These are phyloP conservation scores for Notodonta ziczac DNA, from an alignment of 2,888 invertebrate genomes.

Conservation along the genomic window DNA sequence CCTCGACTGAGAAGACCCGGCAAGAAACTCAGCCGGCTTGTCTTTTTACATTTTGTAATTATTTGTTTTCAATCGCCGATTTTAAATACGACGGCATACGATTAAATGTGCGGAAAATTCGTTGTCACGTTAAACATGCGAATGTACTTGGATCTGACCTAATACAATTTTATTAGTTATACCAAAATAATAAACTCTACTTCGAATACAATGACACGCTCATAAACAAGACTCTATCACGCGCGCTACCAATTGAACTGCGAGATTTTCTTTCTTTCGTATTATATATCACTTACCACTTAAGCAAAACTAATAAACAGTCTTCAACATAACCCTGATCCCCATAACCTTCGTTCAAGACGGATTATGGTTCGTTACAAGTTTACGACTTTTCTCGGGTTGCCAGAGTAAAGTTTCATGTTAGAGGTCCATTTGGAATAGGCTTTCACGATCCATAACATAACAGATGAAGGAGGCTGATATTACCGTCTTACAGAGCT, in stretches of 20 bases:
- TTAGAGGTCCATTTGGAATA: constrained; percentile 55
- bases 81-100: too few species aligned
- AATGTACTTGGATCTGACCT: too few species aligned
- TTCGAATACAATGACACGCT: neutral
- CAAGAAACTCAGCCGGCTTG: too few species aligned
- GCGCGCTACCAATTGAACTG: too few species aligned
- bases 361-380: constrained; percentile 39
- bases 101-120: too few species aligned
- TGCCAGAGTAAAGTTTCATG: constrained; percentile 61
- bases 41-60: too few species aligned
- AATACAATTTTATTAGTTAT: neutral
- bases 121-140: too few species aligned
- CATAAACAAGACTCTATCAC: too few species aligned
- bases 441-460: constrained; percentile 60
- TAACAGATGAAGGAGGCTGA: constrained; percentile 26
- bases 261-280: neutral
- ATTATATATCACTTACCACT: constrained; percentile 15
- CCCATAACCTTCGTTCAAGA: constrained; percentile 23
- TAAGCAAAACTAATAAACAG: constrained; percentile 27
- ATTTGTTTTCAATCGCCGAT: too few species aligned
- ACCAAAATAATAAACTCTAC: neutral
- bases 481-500: constrained; percentile 19
- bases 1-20: too few species aligned
- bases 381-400: constrained; percentile 47
- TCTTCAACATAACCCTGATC: constrained; percentile 26